Conservation (phyloP, 2,797 vertebrate species). For the Hydrolagus colliei region DNA sequence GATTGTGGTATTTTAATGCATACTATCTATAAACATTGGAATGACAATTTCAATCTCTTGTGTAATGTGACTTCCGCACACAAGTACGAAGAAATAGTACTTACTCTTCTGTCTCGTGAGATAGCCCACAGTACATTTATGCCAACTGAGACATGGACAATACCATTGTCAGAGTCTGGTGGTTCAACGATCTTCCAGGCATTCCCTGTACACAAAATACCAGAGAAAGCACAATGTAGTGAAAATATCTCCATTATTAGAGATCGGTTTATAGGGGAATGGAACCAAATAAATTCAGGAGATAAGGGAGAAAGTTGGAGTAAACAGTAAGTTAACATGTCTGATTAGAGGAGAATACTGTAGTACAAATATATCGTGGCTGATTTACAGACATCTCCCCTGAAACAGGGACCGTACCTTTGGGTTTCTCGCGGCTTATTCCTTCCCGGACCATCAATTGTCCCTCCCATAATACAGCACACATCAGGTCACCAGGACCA, state of each 20-base stretch:
- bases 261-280: too few species aligned
- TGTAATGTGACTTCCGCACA: not conserved
- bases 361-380: too few species aligned
- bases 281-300: too few species aligned
- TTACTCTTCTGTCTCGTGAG: slow-evolving; percentile 90
- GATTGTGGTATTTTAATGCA: too few species aligned
- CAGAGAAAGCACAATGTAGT: not conserved
- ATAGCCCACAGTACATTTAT: slow-evolving; percentile 87
- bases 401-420: slow-evolving; percentile 56
- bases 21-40: too few species aligned
- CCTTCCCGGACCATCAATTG: slow-evolving; percentile 87
- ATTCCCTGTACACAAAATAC: slow-evolving; percentile 3
- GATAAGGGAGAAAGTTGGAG: too few species aligned
- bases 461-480: slow-evolving; percentile 94
- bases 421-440: slow-evolving; percentile 73
- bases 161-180: slow-evolving; percentile 74
- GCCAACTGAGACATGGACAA: slow-evolving; percentile 78
- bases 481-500: slow-evolving; percentile 81
- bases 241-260: too few species aligned
- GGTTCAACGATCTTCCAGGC: slow-evolving; percentile 81
- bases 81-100: slow-evolving; percentile 31
- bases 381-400: too few species aligned
- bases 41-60: not conserved
- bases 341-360: too few species aligned
- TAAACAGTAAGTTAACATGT: too few species aligned